Evolutionary conservation across 1,140 invertebrate genomes (phyloP).

Genomic region (Brachionus plicatilis): DNA sequence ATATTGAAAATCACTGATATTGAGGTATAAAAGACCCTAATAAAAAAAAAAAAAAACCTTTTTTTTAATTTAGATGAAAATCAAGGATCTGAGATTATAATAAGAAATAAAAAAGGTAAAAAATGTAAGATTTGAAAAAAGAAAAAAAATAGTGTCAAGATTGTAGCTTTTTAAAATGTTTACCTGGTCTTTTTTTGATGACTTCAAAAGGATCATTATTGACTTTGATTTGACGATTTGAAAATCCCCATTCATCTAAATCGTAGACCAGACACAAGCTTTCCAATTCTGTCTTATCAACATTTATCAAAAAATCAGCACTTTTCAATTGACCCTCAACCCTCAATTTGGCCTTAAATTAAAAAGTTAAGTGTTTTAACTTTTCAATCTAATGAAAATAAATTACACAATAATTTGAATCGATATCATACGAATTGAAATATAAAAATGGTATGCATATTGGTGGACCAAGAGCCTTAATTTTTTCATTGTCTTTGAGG

Average conservation of each 20-base stretch:
- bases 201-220: background rate
- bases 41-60: too few species aligned
- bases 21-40: too few species aligned
- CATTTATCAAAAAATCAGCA: background rate
- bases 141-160: too few species aligned
- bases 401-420: background rate
- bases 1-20: too few species aligned
- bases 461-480: background rate
- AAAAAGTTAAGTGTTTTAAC: background rate
- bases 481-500: background rate
- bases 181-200: background rate
- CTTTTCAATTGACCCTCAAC: background rate
- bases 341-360: background rate
- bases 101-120: too few species aligned
- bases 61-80: too few species aligned
- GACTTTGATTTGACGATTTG: background rate
- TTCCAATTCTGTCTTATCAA: background rate
- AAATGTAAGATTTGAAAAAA: too few species aligned
- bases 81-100: too few species aligned
- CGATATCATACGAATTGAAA: conserved; percentile 1
- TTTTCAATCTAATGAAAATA: background rate
- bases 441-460: conserved; percentile 4
- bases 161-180: background rate
- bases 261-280: background rate
- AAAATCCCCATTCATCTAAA: background rate